Evolutionary conservation across 1,140 invertebrate species (phyloP), one percentile per base, ranked within the genome.

Genomic region (Dendroctonus valens): DNA sequence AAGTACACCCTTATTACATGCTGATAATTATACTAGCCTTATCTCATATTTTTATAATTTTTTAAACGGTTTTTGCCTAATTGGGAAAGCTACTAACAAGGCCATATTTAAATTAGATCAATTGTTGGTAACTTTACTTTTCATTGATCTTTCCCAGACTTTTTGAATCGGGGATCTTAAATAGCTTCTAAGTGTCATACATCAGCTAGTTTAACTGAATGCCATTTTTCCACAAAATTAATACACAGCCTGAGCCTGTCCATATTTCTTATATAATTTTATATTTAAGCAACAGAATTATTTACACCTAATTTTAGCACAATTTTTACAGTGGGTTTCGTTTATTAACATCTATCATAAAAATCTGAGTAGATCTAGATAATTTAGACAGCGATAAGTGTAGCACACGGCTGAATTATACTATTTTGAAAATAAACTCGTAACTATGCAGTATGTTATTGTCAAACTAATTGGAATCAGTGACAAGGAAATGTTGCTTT

Each of bases 281-380:
- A 51, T 51, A n/a, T 52, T 51, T 15, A 53, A 62, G 60, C 60
- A 62, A 62, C 60, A 26, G 46, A 62, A 44, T 44, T 54, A 62
- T 62, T 53, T 61, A 52, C 48, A 62, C 49, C 58, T 60, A 68
- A 65, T 12, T 61, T 69, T 41, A 68, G 49, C 42, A 40, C 39
- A 40, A 55, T 57, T 59, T 54, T 54, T 55, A 61, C 49, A 65
- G 60, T 55, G 49, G 14, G 52, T 54, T 41, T 54, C 51, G n/a
- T 42, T 57, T 55, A 65, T 54, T 14, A 60, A 51, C 41, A 64
- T 65, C 69, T 67, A 68, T 67, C 58, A 69, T 65, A 68, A 59
- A 65, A 69, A 65, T 65, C 62, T 52, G 51, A 65, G 51, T 67
- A 61, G 46, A 54, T 55, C 12, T 41, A 41, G 14, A 42, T 61